Conservation (phyloP, 1,140 invertebrate genomes). For the Limonius californicus region DNA sequence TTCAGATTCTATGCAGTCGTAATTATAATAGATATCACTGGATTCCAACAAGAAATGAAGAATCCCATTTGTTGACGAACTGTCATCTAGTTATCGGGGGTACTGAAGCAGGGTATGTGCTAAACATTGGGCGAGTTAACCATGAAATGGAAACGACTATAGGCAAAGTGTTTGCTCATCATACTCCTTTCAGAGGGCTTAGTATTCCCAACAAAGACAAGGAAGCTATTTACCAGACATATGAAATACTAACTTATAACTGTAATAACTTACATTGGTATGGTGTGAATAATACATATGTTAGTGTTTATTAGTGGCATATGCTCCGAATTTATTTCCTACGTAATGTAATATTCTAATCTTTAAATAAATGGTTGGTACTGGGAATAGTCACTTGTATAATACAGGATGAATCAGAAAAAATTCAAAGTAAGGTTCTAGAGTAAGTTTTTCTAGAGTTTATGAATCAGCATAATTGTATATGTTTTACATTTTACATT, state of each 20-base stretch:
- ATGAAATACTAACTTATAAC: constrained; percentile 15
- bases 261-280: too few species aligned
- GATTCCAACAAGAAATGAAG: not conserved
- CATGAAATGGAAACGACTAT: constrained; percentile 1
- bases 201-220: constrained; percentile 1
- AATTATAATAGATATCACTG: constrained; percentile 5
- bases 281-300: too few species aligned
- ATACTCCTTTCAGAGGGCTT: constrained; percentile 15
- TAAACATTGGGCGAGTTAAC: constrained; percentile 17
- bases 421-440: too few species aligned
- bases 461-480: too few species aligned
- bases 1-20: constrained; percentile 16
- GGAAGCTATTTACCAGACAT: constrained; percentile 6
- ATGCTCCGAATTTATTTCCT: too few species aligned
- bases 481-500: too few species aligned
- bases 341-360: too few species aligned
- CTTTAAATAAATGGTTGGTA: too few species aligned
- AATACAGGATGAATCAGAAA: too few species aligned
- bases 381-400: too few species aligned
- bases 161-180: constrained; percentile 20
- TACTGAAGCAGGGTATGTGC: not conserved
- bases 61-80: not conserved
- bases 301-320: too few species aligned
- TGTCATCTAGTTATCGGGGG: constrained; percentile 17
- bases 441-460: too few species aligned